A percentile compares a stretch with the other conserved stretches of the same genome.
These are phyloP conservation scores for Proterorhinus semilunaris DNA, from an alignment of 2,113 vertebrate genomes.

Conservation along the genomic window DNA sequence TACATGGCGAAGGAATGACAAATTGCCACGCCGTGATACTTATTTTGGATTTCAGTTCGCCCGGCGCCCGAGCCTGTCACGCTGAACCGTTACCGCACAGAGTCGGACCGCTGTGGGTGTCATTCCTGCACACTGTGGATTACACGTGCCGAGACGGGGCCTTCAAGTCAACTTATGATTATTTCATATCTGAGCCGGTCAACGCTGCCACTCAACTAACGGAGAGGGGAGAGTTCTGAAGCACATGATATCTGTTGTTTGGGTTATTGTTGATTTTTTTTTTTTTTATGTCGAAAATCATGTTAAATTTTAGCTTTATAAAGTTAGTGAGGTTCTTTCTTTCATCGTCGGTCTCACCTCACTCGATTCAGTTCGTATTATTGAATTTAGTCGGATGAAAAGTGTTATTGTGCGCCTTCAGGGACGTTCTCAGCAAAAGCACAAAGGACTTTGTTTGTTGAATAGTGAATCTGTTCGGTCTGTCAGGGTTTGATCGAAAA, in stretches of 20 bases:
- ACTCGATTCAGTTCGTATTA: too few species aligned
- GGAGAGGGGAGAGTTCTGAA: not conserved
- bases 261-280: too few species aligned
- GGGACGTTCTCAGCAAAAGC: too few species aligned
- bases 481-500: too few species aligned
- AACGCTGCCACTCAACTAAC: not conserved
- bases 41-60: conserved; percentile 9
- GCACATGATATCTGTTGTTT: not conserved
- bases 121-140: conserved; percentile 1
- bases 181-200: not conserved
- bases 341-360: too few species aligned
- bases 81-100: conserved; percentile 1
- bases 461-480: too few species aligned
- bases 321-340: too few species aligned
- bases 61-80: conserved; percentile 7
- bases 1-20: conserved; percentile 6
- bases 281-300: too few species aligned
- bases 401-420: too few species aligned
- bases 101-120: not conserved
- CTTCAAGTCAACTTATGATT: conserved; percentile 5
- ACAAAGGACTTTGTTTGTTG: too few species aligned
- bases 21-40: conserved; percentile 11
- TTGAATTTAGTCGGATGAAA: too few species aligned
- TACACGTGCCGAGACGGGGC: not conserved
- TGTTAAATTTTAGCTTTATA: too few species aligned